phyloP scores from a whole-genome alignment of 1,140 invertebrate genomes.

The Acromyrmex charruanus region DNA sequence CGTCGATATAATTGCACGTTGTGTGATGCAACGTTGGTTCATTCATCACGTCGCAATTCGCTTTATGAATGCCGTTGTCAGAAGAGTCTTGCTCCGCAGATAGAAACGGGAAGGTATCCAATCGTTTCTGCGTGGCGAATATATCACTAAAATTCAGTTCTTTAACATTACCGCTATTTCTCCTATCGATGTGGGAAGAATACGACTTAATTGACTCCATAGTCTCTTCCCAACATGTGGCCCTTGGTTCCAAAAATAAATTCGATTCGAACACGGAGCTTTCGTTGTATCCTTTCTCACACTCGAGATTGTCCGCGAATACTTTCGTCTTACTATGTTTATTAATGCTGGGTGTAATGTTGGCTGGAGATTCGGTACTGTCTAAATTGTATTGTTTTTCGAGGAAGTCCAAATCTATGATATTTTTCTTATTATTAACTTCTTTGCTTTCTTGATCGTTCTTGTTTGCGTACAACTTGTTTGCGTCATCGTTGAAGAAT shows the following conservation, averaged over 20 bases:
- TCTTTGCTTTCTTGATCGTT: conserved; percentile 48
- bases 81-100: neutral
- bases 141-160: conserved; percentile 41
- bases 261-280: conserved; percentile 20
- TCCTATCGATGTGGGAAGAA: conserved; percentile 36
- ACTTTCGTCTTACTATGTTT: conserved; percentile 33
- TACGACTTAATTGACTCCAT: conserved; percentile 54
- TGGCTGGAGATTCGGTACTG: neutral
- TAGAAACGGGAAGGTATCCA: conserved; percentile 11
- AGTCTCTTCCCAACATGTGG: conserved; percentile 24
- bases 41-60: neutral
- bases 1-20: neutral
- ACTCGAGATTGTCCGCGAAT: conserved; percentile 7
- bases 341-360: neutral
- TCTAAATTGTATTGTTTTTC: conserved; percentile 38
- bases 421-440: neutral
- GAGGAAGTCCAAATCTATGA: conserved; percentile 19
- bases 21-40: neutral
- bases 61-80: neutral
- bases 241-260: neutral
- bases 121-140: conserved; percentile 16
- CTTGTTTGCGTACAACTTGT: conserved; percentile 55
- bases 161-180: conserved; percentile 7
- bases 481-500: conserved; percentile 32
- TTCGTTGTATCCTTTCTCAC: conserved; percentile 25